Evolutionary conservation across 1,140 invertebrate genomes (phyloP), one percentile per base, ranked within the genome.

Genomic region (Drosophila malerkotliana): DNA sequence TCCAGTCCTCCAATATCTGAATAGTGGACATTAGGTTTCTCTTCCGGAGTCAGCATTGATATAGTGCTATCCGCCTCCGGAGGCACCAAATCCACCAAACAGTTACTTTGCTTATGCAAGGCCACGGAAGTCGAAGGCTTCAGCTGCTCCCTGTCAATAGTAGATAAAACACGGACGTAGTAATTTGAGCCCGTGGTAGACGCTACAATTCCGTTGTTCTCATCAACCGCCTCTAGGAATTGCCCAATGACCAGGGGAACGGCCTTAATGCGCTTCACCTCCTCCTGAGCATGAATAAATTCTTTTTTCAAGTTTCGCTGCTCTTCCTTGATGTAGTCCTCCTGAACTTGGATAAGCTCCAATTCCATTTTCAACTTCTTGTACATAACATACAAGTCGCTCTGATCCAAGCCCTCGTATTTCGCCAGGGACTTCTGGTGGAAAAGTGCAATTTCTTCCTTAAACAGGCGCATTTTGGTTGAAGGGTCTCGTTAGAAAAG

Each of bases 1-100:
- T 99, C 98, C 95, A 99, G 97, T 24, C 99, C 99, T 91, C 99
- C 99, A 92, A 99, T 99, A 90, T 99, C 99, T 18, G 96, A 95
- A 91, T 99, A 99, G 32, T 95, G 94, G 8, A 99, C 97, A 93
- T 99, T 98, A 1, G 99, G 99, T 87, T 99, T 99, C 92, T 99
- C 98, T 94, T 99, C 98, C 95, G 92, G 56, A 97, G 98, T 66
- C 95, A 98, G 47, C 97, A 98, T 91, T 2, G 97, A 97, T 72
- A 99, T 99, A 44, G 97, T 98, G 60, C 97, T 98, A 91, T 99
- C 98, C 9, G 98, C 98, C 93, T 99, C 98, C 10, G 98, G 98
- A 37, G 98, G 98, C 15, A 99, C 92, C 45, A 99, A 97, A 94
- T 99, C 98, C 4, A 99, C 98, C 24, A 99, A 93, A 60, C 98